Conservation (phyloP, 2,888 invertebrate genomes). For the Nephrotoma appendiculata region DNA sequence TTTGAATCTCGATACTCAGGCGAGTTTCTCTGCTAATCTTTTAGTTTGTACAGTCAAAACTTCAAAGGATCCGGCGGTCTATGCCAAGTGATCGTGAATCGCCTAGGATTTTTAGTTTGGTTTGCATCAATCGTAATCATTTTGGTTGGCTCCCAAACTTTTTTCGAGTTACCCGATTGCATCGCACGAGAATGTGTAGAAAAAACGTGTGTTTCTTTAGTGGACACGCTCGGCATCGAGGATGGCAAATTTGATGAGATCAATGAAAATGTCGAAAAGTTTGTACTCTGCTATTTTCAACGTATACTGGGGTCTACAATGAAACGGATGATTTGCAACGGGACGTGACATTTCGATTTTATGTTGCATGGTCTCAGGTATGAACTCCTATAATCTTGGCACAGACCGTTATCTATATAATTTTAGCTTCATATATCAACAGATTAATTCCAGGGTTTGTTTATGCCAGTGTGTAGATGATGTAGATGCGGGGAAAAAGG, state of each 20-base stretch:
- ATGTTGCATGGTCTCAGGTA: neutral
- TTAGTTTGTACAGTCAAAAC: too few species aligned
- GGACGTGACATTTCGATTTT: neutral
- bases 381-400: neutral
- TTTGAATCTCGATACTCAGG: too few species aligned
- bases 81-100: too few species aligned
- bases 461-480: neutral
- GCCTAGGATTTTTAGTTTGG: neutral
- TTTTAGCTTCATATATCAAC: neutral
- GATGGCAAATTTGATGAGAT: neutral
- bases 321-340: neutral
- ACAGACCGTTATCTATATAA: neutral
- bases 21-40: too few species aligned
- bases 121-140: neutral
- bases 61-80: too few species aligned
- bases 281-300: neutral
- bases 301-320: neutral
- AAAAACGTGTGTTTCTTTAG: neutral
- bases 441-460: neutral
- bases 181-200: neutral
- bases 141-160: neutral
- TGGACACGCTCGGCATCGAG: neutral
- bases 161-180: neutral
- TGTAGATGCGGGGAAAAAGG: neutral
- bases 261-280: neutral